Evolutionary conservation across 2,797 vertebrate genomes (phyloP).

Genomic region (Rhinella marina): DNA sequence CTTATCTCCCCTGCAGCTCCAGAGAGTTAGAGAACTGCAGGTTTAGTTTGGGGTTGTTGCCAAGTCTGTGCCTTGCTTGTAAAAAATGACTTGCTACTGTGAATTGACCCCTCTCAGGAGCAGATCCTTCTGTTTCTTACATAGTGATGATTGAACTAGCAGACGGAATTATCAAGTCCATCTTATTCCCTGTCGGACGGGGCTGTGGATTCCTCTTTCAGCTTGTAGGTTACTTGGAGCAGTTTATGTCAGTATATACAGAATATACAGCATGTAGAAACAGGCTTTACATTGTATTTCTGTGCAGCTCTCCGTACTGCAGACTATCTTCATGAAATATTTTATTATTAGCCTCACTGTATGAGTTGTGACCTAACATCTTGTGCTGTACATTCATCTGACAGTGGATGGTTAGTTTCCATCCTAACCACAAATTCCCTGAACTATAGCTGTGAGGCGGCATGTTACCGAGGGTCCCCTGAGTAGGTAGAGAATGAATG

Average conservation of each 20-base stretch:
- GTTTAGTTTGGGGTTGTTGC: constrained; percentile 44
- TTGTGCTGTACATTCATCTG: too few relatives aligned
- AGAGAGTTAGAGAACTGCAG: not conserved
- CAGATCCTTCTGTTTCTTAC: constrained; percentile 44
- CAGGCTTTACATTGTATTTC: too few relatives aligned
- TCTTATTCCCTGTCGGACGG: not conserved
- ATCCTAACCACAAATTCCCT: not conserved
- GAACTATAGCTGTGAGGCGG: not conserved
- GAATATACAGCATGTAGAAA: too few relatives aligned
- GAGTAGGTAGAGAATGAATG: not conserved
- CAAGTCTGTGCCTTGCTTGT: constrained; percentile 75
- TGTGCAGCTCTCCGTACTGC: too few relatives aligned
- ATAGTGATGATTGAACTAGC: constrained; percentile 26
- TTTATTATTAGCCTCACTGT: too few relatives aligned
- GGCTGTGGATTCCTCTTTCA: not conserved
- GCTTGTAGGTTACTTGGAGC: not conserved
- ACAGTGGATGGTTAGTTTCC: too few relatives aligned
- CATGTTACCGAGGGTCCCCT: not conserved
- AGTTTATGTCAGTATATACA: not conserved
- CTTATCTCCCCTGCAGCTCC: not conserved
- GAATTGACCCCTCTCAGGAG: constrained; percentile 72
- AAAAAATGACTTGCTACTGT: constrained; percentile 79
- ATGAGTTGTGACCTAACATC: too few relatives aligned
- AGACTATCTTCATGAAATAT: too few relatives aligned
- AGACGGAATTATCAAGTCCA: constrained; percentile 29